Conservation (phyloP, 2,113 vertebrate species). For the Protobothrops flavoviridis region DNA sequence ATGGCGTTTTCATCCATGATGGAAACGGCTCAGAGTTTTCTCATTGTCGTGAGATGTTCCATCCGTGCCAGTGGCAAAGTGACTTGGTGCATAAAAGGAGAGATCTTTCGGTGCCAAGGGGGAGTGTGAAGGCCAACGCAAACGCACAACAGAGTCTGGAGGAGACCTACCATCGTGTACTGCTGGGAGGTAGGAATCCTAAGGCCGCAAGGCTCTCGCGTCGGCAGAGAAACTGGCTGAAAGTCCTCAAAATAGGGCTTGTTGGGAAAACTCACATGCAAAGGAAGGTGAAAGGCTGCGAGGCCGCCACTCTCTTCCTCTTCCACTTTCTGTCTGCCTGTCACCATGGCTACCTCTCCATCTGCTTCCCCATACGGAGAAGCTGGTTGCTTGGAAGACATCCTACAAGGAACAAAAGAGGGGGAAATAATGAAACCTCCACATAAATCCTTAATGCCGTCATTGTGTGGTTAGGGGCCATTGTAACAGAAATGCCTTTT, state of each 20-base stretch:
- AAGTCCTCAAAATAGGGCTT: conserved; percentile 89
- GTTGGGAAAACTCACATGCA: conserved; percentile 94
- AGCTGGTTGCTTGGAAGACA: conserved; percentile 99
- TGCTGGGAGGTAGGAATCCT: conserved; percentile 91
- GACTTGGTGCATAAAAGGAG: conserved; percentile 38
- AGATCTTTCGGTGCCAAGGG: conserved; percentile 52
- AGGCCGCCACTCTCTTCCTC: conserved; percentile 94
- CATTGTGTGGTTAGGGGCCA: conserved; percentile 84
- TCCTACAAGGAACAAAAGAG: conserved; percentile 95
- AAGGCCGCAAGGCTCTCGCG: conserved; percentile 80
- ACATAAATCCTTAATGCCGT: conserved; percentile 86
- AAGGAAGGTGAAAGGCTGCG: conserved; percentile 97
- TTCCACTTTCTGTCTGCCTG: conserved; percentile 98
- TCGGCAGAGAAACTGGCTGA: conserved; percentile 82
- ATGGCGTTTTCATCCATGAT: background rate
- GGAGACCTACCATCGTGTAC: conserved; percentile 81
- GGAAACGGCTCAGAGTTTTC: conserved; percentile 45
- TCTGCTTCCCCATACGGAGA: conserved; percentile 99
- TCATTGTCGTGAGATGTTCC: conserved; percentile 43
- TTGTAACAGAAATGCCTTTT: conserved; percentile 85
- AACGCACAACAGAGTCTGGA: conserved; percentile 65
- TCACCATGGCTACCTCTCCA: conserved; percentile 99
- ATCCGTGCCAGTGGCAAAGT: conserved; percentile 32
- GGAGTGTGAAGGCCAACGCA: conserved; percentile 47
- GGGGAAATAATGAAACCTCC: conserved; percentile 85